A percentile compares a stretch with the other conserved stretches of the same genome.
Evolutionary conservation across 2,113 vertebrate species (phyloP).

Genomic region (Emydocephalus ijimae): DNA sequence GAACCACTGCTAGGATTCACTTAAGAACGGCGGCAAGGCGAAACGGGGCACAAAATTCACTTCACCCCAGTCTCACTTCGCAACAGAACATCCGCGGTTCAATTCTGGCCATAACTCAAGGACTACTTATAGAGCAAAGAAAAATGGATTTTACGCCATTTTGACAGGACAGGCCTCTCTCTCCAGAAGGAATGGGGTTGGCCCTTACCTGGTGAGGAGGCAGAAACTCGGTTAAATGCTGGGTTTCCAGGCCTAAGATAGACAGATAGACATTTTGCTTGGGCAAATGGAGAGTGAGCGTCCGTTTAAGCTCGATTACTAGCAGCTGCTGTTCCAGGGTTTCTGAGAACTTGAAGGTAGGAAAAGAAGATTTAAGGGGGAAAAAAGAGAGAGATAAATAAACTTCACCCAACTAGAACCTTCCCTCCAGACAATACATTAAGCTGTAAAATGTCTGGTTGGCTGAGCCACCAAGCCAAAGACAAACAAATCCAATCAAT

Average conservation of each 20-base stretch:
- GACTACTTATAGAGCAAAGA: not conserved
- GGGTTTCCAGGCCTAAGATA: constrained; percentile 68
- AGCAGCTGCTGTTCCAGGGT: constrained; percentile 77
- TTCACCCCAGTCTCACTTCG: not conserved
- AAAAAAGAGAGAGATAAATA: too few relatives aligned
- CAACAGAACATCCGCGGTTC: not conserved
- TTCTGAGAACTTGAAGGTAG: constrained; percentile 70
- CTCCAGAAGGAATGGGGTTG: constrained; percentile 38
- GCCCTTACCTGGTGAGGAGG: constrained; percentile 66
- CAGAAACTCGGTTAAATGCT: constrained; percentile 71
- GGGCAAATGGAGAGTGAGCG: constrained; percentile 62
- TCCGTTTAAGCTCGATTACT: constrained; percentile 70
- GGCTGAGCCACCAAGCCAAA: not conserved
- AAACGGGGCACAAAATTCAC: not conserved
- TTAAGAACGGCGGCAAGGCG: not conserved
- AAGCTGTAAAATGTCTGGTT: not conserved
- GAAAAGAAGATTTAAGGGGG: not conserved
- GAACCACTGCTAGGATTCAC: not conserved
- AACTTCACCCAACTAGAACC: not conserved
- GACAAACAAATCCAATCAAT: not conserved
- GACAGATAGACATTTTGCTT: constrained; percentile 46
- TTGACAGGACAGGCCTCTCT: not conserved
- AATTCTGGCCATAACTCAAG: not conserved
- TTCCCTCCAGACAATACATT: not conserved
- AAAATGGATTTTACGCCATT: fast-evolving